Conservation (phyloP, 2,888 invertebrate genomes). For the Slavum lentiscoides region DNA sequence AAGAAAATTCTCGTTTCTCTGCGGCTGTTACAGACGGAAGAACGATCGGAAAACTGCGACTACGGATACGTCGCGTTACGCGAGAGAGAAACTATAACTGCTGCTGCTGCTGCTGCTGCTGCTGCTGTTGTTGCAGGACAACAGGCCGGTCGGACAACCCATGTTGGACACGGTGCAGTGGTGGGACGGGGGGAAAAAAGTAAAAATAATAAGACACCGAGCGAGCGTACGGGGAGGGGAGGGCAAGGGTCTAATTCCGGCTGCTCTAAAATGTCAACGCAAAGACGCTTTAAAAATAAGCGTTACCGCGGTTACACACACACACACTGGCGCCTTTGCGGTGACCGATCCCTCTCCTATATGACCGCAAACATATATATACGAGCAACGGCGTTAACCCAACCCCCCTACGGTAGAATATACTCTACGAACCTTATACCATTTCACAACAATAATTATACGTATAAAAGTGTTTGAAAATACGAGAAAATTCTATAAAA, state of each 20-base stretch:
- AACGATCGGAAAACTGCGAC: no score
- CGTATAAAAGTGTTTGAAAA: no score
- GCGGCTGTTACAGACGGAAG: no score
- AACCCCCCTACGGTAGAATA: neutral
- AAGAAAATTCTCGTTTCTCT: no score
- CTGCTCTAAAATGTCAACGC: conserved; percentile 47
- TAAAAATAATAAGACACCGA: no score
- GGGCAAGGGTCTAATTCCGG: conserved; percentile 39
- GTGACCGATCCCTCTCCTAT: neutral
- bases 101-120: neutral
- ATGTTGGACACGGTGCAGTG: neutral
- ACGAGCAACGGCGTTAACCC: neutral
- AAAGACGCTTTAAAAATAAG: conserved; percentile 50
- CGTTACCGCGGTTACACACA: neutral
- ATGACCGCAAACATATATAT: neutral
- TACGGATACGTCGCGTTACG: no score
- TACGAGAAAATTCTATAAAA: no score
- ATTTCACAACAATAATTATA: no score
- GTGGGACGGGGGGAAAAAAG: conserved; percentile 20
- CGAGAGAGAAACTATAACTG: conserved; percentile 3
- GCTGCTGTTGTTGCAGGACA: no score
- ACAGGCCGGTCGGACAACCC: neutral
- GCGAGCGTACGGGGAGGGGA: neutral
- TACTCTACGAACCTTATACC: no score
- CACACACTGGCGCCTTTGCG: conserved; percentile 5